Evolutionary conservation across 1,140 invertebrate species (phyloP), one percentile per base, ranked within the genome.

Genomic region (Meteorus sp.): DNA sequence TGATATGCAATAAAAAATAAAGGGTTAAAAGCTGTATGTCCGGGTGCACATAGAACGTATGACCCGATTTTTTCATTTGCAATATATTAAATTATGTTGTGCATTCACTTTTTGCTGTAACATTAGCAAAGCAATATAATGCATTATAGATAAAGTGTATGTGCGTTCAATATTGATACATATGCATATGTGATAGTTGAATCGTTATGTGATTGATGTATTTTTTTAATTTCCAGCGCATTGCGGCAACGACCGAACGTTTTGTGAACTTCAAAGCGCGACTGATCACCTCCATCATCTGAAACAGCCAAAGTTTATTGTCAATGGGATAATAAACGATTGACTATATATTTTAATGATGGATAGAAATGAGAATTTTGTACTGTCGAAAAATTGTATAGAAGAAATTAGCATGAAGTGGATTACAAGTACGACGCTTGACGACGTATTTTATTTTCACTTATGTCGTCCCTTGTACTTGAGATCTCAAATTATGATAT

Each of bases 211-310:
- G n/a, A n/a, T 5, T 29, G 27, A 13, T 5, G 8, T 39, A 39
- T 29, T 43, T 19, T 65, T 71, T 71, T 63, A 61, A 44, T 71
- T 83, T 83, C 6, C 80, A 89, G 84, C 89, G 91, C 70, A 83
- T 92, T 71, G 90, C 91, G 39, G 89, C 91, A 72, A 92, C 90
- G 66, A 92, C 90, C 75, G 90, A 93, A 77, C 86, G 89, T 76
- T 89, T 93, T 81, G 90, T 93, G 68, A 92, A 92, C 86, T 93
- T 92, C 87, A 93, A 92, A 81, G 91, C 91, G 69, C 86, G 90
- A 84, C 83, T 93, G 63, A 90, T 93, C 78, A 93, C 90, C 70
- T 89, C 90, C 59, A 87, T 92, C 76, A 92, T 93, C 76, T 92
- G 91, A 56, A 27, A 8, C 60, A 23, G 63, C 55, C 41, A 19